Base-by-base conservation (phyloP, 2,888 invertebrate genomes). In the Melolontha melolontha region DNA sequence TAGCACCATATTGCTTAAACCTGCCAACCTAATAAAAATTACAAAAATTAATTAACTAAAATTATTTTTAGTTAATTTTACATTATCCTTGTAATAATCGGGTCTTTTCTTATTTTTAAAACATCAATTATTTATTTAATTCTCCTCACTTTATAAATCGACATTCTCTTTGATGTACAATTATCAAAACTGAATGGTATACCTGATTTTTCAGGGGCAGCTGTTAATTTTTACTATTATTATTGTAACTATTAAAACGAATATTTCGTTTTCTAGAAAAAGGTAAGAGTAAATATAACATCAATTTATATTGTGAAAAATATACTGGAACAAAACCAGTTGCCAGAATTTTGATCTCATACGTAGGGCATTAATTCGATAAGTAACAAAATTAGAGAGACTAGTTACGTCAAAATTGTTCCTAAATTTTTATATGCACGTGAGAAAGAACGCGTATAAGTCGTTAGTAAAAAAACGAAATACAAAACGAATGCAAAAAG, bases 361-460 rank as follows among this genome's bases (percentile, higher is more conserved):
- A 57, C 50, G 49, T 64, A 64, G 68, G 68, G 68, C 68, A 68
- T 68, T 68, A 68, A 64, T 64, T 51, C 52, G 54, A 68, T 54
- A 67, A 59, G 51, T 42, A 51, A 59, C 22, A 41, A 64, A 52
- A 44, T 54, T 51, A 17, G 41, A 64, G 12, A 50, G 51, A 65
- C 54, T 57, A 59, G 34, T 40, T 57, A 41, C 66, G 4, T 22
- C 22, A 59, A 67, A 57, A 67, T 67, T 67, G 66, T 67, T 67
- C 66, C 66, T 67, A 67, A 62, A 47, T 47, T 62, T 62, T 47
- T 47, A 47, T 62, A 62, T 47, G 59, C 10, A 10, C 6, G 34
- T 34, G 10, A 34, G 7, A 34, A 34, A 62, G 47, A 59, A 29
- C 27, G 39, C n/a, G n/a, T 39, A 34, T 29, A 44, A 29, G 29